Base-by-base conservation (phyloP, 1,140 invertebrate species). In the Himalopsyche phryganea region DNA sequence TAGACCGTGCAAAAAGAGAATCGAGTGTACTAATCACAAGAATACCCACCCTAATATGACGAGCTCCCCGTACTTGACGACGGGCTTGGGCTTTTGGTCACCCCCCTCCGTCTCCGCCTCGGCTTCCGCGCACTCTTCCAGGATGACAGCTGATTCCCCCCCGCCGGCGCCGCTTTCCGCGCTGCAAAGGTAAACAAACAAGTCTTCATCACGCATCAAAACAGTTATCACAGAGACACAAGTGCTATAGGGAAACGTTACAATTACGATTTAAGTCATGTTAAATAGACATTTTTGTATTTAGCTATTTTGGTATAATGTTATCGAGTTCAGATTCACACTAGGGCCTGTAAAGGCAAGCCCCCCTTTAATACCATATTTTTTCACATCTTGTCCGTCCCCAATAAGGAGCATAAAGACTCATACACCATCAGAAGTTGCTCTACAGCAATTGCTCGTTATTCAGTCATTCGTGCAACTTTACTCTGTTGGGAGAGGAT, bases 21-120 rank as follows among this genome's bases (percentile, higher is more conserved):
- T n/a, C n/a, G n/a, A n/a, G n/a, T n/a, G n/a, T n/a, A n/a, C n/a
- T n/a, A n/a, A n/a, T n/a, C n/a, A n/a, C n/a, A n/a, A n/a, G 1
- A 14, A 50, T 50, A 82, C 84, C 86, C 81, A 95, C 90, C 92
- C 92, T 72, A 94, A 84, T 76, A 95, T 93, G 71, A 94, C 89
- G 71, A 96, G 82, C 83, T 96, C 92, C 64, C 92, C 92, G 81
- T 94, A 96, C 80, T 91, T 92, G 66, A 90, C 79, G 66, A 83
- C 81, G 61, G 86, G 85, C 75, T 90, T 89, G 23, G 84, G 80
- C 71, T 86, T 87, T 66, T 76, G 74, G 66, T 82, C 81, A 47
- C 84, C 84, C 61, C 81, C 82, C 23, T 28, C 23, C 23, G 23
- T 28, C 23, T 28, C 23, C 9, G 23, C 23, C 9, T 28, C 23